phyloP scores from a whole-genome alignment of 2,888 invertebrate species.

The Ommatoiulus sabulosus region DNA sequence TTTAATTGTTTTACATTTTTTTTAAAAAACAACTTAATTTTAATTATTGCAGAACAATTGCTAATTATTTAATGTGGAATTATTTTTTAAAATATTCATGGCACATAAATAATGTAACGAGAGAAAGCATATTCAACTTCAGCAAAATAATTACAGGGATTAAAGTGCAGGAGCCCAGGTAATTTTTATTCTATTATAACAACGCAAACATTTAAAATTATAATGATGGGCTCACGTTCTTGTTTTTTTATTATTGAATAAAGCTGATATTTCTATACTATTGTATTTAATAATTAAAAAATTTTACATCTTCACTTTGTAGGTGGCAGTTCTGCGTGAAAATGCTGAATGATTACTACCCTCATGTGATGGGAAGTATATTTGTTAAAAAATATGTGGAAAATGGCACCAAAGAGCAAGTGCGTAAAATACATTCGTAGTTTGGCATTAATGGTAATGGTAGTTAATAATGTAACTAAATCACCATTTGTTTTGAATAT shows the following conservation, averaged over 20 bases:
- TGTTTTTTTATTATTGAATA: not conserved
- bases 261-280: too few relatives aligned
- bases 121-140: constrained; percentile 57
- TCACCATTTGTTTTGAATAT: constrained; percentile 9
- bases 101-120: constrained; percentile 53
- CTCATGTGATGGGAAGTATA: constrained; percentile 56
- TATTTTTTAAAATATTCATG: constrained; percentile 54
- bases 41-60: constrained; percentile 55
- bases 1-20: not conserved
- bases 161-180: constrained; percentile 55
- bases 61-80: constrained; percentile 59
- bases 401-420: constrained; percentile 57
- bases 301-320: not conserved
- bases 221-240: not conserved
- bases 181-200: not conserved
- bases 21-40: not conserved
- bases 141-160: constrained; percentile 55
- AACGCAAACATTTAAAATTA: not conserved
- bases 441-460: not conserved
- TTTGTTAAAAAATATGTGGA: constrained; percentile 53
- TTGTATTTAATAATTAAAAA: constrained; percentile 15
- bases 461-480: not conserved
- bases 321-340: constrained; percentile 55
- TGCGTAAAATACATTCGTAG: not conserved
- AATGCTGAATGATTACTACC: constrained; percentile 50